Base-by-base conservation (phyloP, 1,140 invertebrate genomes). In the Drosophila melanica region DNA sequence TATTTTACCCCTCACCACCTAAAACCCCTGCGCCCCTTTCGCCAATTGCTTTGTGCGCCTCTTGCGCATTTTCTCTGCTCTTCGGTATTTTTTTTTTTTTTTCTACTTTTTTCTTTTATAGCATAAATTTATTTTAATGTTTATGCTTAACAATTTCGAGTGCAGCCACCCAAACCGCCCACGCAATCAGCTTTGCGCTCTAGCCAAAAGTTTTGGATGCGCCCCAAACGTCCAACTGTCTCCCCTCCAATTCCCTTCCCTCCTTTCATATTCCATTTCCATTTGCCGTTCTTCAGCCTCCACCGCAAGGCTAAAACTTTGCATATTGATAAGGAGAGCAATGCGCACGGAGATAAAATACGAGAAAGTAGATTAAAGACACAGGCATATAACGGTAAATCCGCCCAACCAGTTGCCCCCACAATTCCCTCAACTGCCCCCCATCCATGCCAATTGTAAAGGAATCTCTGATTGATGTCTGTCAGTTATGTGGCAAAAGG, bases 71-170 rank as follows among this genome's bases (percentile, higher is more conserved):
- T 11, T 57, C 11, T 58, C 8, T 62, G 4, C 47, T 41, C 60
- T n/a, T 58, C 20, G 44, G 23, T 9, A n/a, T n/a, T n/a, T n/a
- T n/a, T n/a, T n/a, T n/a, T n/a, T n/a, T 11, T 62, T 7, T 51
- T 41, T 64, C 10, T 58, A 16, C 54, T 30, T 10, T 47, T 37
- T 63, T 64, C 77, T 81, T 81, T 86, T 72, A 77, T 84, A 75
- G 84, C 84, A 87, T 87, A 87, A 84, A 87, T 87, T 89, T 87
- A 87, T 87, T 87, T 87, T 87, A 87, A 87, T 87, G 84, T 80
- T 78, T 89, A 77, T 84, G 79, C 79, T 82, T 77, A 89, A 89
- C 84, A 89, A 87, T 84, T 84, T 81, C 33, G 62, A 74, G 51
- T 85, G 81, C 68, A 71, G 30, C 47, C 20, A 39, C 48, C 27